These are phyloP conservation scores for Diorhabda elongata DNA, from an alignment of 1,140 invertebrate genomes.

Conservation along the genomic window DNA sequence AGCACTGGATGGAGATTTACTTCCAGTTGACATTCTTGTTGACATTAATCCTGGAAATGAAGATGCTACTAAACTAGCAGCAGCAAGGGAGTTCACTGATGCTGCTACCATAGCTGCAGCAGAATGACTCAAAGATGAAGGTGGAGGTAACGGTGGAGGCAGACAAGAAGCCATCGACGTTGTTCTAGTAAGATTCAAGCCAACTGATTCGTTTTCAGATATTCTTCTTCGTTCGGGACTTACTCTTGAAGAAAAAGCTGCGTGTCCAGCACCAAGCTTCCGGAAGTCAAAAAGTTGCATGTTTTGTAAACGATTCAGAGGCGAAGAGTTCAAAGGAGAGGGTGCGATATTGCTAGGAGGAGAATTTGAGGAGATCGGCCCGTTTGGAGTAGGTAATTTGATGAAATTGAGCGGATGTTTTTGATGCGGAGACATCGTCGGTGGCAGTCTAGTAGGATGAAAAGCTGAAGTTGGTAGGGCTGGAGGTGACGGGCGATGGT, in stretches of 20 bases:
- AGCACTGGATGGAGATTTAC: slow-evolving; percentile 47
- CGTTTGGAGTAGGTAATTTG: slow-evolving; percentile 41
- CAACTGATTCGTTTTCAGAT: slow-evolving; percentile 52
- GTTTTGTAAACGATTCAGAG: slow-evolving; percentile 83
- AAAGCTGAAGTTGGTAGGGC: slow-evolving; percentile 50
- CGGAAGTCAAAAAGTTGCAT: slow-evolving; percentile 95
- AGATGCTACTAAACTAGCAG: slow-evolving; percentile 48
- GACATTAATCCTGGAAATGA: slow-evolving; percentile 47
- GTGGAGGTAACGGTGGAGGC: slow-evolving; percentile 56
- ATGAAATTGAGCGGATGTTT: slow-evolving; percentile 47
- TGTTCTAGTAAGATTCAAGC: slow-evolving; percentile 58
- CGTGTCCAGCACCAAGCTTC: slow-evolving; percentile 60
- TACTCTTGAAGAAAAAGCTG: slow-evolving; percentile 42
- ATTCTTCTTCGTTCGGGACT: slow-evolving; percentile 49
- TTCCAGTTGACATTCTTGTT: slow-evolving; percentile 37
- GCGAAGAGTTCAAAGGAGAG: slow-evolving; percentile 61
- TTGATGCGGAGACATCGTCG: slow-evolving; percentile 51
- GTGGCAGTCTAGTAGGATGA: slow-evolving; percentile 48
- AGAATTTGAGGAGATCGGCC: slow-evolving; percentile 40
- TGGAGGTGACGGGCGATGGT: slow-evolving; percentile 59
- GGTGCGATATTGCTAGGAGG: slow-evolving; percentile 49
- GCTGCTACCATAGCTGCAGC: slow-evolving; percentile 55
- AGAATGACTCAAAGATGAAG: slow-evolving; percentile 51
- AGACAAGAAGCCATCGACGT: slow-evolving; percentile 61
- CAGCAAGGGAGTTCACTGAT: slow-evolving; percentile 47